Evolutionary conservation across 2,113 vertebrate genomes (phyloP).

Genomic region (Oncorhynchus clarkii): DNA sequence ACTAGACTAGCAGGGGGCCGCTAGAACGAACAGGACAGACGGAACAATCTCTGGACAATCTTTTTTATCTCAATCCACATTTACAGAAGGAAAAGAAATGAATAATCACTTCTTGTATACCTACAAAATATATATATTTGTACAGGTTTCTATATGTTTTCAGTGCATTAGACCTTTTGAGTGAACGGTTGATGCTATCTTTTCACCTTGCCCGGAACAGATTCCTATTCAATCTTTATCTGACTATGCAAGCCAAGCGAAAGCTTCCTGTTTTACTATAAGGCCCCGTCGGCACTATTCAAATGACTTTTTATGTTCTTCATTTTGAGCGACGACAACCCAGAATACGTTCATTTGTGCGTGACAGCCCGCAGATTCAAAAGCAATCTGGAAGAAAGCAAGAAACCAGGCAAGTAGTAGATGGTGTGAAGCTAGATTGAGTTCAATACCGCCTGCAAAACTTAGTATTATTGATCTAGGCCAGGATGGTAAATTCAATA

Average conservation of each 20-base stretch:
- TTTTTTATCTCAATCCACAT: slow-evolving; percentile 44
- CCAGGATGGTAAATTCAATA: slow-evolving; percentile 78
- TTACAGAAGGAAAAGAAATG: slow-evolving; percentile 31
- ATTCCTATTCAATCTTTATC: slow-evolving; percentile 46
- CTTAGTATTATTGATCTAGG: slow-evolving; percentile 78
- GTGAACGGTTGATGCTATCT: slow-evolving; percentile 20
- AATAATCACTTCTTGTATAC: slow-evolving; percentile 31
- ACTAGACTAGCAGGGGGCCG: slow-evolving; percentile 38
- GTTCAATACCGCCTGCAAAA: slow-evolving; percentile 78
- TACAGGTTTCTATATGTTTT: slow-evolving; percentile 26
- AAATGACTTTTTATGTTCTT: slow-evolving; percentile 46
- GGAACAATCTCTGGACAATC: slow-evolving; percentile 30
- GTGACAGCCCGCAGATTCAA: slow-evolving; percentile 65
- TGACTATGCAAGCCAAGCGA: slow-evolving; percentile 29
- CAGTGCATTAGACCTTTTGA: slow-evolving; percentile 34
- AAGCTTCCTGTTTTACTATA: slow-evolving; percentile 40
- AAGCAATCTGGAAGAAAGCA: slow-evolving; percentile 67
- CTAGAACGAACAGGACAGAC: slow-evolving; percentile 28
- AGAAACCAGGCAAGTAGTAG: slow-evolving; percentile 40
- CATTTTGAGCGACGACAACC: slow-evolving; percentile 55
- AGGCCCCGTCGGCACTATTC: slow-evolving; percentile 34
- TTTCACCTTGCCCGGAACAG: slow-evolving; percentile 15
- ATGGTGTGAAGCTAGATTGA: slow-evolving; percentile 60
- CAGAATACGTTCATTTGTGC: slow-evolving; percentile 57
- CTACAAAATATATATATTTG: not conserved